Conservation (phyloP, 2,888 invertebrate genomes). For the Andrena minutula region DNA sequence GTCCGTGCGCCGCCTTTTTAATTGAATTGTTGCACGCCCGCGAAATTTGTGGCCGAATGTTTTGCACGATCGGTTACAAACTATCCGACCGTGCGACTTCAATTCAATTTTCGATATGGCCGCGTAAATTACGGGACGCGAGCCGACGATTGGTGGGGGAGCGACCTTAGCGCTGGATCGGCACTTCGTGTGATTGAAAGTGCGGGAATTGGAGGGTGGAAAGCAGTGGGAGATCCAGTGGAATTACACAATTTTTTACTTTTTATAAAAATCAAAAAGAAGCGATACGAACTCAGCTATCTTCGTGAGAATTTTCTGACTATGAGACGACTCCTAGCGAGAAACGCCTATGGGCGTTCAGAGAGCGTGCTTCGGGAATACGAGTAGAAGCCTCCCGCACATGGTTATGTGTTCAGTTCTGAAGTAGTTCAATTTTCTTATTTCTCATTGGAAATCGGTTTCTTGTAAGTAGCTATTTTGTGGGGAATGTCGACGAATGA, state of each 20-base stretch:
- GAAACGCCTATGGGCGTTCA: too few species aligned
- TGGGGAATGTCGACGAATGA: too few species aligned
- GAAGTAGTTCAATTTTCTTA: too few species aligned
- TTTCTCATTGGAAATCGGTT: too few species aligned
- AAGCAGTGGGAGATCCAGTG: not conserved
- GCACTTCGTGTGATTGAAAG: constrained; percentile 22
- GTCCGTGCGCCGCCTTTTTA: constrained; percentile 30
- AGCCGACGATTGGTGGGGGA: not conserved
- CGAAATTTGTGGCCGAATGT: constrained; percentile 40
- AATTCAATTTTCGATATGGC: constrained; percentile 50
- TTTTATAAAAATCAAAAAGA: too few species aligned
- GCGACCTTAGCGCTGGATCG: not conserved
- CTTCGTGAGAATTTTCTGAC: too few species aligned
- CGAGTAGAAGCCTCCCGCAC: too few species aligned
- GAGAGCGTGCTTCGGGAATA: too few species aligned
- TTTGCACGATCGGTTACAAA: constrained; percentile 51
- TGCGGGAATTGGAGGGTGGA: not conserved
- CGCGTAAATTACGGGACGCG: constrained; percentile 6
- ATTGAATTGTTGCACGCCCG: constrained; percentile 56
- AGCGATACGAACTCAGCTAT: too few species aligned
- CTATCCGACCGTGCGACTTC: constrained; percentile 24
- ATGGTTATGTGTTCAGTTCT: too few species aligned
- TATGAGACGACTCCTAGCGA: too few species aligned
- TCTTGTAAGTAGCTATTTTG: too few species aligned
- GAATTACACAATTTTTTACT: not conserved